Evolutionary conservation across 2,113 vertebrate genomes (phyloP), one percentile per base, ranked within the genome.

Genomic region (Drymodes brunneopygia): DNA sequence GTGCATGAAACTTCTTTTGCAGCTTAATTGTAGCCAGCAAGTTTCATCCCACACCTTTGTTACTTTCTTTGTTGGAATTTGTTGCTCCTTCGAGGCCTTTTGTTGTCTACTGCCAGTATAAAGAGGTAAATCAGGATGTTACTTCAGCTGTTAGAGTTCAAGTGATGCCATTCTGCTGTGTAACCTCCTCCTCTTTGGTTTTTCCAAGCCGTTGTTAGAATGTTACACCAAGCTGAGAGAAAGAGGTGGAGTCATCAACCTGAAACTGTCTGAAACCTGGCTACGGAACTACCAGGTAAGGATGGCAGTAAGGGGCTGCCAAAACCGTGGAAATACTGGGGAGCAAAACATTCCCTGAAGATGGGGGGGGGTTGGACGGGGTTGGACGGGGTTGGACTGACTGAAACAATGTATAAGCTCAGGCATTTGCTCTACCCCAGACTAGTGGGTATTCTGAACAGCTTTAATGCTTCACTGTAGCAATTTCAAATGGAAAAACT

Each of bases 201-300:
- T 92, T 62, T 64, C 81, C 58, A 45, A 99, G 99, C 98, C 99
- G 7, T 97, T 99, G 36, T 95, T 99, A 77, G 99, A 99, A 85
- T 99, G 99, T 96, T 99, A 99, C 96, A 98, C 98, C 23, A 99
- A 99, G 94, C 98, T 99, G 79, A 98, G 98, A 90, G 99, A 99
- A 91, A 98, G 97, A 57, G 99, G 99, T 1, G 99, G 99, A 6
- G 98, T 99, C 17, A 97, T 99, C 87, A 99, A 98, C 97, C 98
- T 99, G 60, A 98, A 98, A 65, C 97, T 99, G 38, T 98, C 99
- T 19, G 99, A 99, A 97, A 99, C 99, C 29, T 99, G 99, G 99
- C 98, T 99, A 27, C 97, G 99, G 78, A 99, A 98, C 96, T 99
- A 99, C 82, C 99, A 99, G 99, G 99, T 99, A 97, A 62, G 96